Percentiles rank a stretch among this genome's conserved stretches.
Evolutionary conservation across 2,888 invertebrate species (phyloP).

Genomic region (Eilema sororculum): DNA sequence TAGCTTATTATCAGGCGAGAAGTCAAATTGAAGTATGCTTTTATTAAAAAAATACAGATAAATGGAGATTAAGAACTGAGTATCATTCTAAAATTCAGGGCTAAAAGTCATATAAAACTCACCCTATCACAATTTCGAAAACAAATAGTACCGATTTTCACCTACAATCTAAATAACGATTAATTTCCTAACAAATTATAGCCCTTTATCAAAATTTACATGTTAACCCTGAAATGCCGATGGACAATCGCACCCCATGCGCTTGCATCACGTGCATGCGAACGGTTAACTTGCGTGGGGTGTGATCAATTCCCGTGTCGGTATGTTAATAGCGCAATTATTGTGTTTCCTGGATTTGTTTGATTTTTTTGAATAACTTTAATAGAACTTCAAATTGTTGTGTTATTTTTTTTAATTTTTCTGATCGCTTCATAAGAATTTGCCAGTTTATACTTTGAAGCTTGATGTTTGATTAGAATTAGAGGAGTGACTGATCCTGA

Average conservation of each 20-base stretch:
- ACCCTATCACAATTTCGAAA: background rate
- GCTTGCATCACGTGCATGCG: conserved; percentile 61
- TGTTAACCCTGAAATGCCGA: conserved; percentile 63
- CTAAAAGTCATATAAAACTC: background rate
- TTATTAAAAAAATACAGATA: too few relatives aligned
- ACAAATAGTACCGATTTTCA: conserved; percentile 1
- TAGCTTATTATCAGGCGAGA: too few relatives aligned
- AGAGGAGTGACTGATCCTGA: too few relatives aligned
- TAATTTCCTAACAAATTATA: conserved; percentile 56
- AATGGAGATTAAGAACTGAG: too few relatives aligned
- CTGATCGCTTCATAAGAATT: too few relatives aligned
- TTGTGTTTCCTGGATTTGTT: conserved; percentile 42
- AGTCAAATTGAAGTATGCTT: too few relatives aligned
- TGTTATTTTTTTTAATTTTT: too few relatives aligned
- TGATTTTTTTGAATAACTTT: conserved; percentile 20
- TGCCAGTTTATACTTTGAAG: too few relatives aligned
- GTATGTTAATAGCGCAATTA: conserved; percentile 42
- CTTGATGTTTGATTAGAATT: too few relatives aligned
- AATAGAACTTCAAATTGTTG: background rate
- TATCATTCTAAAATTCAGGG: too few relatives aligned
- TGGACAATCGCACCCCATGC: conserved; percentile 52
- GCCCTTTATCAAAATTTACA: conserved; percentile 45
- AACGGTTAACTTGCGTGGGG: conserved; percentile 52
- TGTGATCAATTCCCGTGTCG: conserved; percentile 50
- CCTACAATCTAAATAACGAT: conserved; percentile 33